Percentiles rank a stretch among this genome's conserved stretches.
phyloP scores from a whole-genome alignment of 2,113 vertebrate species.

The Brevimyrus niger region DNA sequence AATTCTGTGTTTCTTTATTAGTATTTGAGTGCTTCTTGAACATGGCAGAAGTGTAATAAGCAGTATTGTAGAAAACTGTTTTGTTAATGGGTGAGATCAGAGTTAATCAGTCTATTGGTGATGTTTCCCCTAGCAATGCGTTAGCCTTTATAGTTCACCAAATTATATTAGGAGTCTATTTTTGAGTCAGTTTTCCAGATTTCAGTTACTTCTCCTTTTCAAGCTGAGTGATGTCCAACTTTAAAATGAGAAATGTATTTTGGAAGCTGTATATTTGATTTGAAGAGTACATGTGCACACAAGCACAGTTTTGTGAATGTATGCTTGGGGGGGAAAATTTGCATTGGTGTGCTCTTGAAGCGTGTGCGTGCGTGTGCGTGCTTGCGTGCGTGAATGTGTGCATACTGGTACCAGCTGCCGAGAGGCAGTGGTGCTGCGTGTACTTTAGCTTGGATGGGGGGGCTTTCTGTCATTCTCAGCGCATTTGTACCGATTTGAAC shows the following conservation, averaged over 20 bases:
- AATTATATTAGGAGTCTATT: background rate
- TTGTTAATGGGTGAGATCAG: too few relatives aligned
- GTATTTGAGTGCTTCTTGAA: slow-evolving; percentile 33
- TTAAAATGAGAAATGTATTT: background rate
- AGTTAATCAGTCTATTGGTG: background rate
- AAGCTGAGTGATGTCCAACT: background rate
- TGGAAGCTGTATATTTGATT: background rate
- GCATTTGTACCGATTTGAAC: background rate
- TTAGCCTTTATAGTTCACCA: background rate
- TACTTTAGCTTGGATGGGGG: background rate
- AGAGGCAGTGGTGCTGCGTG: background rate
- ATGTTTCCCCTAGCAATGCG: background rate
- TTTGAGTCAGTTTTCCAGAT: background rate
- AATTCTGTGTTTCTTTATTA: slow-evolving; percentile 13
- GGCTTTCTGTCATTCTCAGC: background rate
- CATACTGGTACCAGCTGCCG: background rate
- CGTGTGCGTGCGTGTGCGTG: background rate
- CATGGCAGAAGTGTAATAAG: slow-evolving; percentile 25
- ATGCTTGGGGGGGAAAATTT: background rate
- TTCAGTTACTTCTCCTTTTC: background rate
- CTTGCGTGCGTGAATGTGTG: too few relatives aligned
- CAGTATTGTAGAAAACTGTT: slow-evolving; percentile 26
- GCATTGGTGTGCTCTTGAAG: background rate
- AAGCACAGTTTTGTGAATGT: slow-evolving; percentile 4
- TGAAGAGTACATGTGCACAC: background rate